Conservation (phyloP, 1,140 invertebrate species). For the Brachionus rotundiformis region DNA sequence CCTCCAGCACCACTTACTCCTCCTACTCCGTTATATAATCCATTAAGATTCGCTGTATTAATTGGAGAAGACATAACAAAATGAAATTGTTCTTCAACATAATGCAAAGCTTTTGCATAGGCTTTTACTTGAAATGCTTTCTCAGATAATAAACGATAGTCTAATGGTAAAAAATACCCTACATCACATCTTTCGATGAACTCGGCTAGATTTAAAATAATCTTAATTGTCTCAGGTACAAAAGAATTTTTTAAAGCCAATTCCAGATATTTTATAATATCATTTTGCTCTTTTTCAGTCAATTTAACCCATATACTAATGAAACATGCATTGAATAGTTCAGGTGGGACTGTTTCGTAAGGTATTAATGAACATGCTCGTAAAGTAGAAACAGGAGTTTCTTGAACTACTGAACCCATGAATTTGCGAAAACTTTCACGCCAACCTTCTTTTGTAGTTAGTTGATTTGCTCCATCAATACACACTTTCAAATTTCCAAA, state of each 20-base stretch:
- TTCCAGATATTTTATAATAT: slow-evolving; percentile 82
- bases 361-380: slow-evolving; percentile 38
- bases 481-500: slow-evolving; percentile 69
- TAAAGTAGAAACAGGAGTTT: slow-evolving; percentile 19
- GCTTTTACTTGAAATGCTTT: slow-evolving; percentile 72
- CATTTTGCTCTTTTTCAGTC: slow-evolving; percentile 76
- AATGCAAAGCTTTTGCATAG: slow-evolving; percentile 93
- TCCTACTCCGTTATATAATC: slow-evolving; percentile 26
- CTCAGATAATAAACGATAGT: slow-evolving; percentile 73
- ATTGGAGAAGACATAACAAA: slow-evolving; percentile 53
- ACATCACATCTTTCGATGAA: slow-evolving; percentile 99
- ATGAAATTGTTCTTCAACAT: slow-evolving; percentile 95
- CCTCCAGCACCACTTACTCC: slow-evolving; percentile 46
- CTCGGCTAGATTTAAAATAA: slow-evolving; percentile 93
- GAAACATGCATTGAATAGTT: slow-evolving; percentile 97
- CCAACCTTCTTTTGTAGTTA: slow-evolving; percentile 42
- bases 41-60: slow-evolving; percentile 9
- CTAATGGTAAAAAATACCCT: slow-evolving; percentile 69
- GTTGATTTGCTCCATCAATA: slow-evolving; percentile 31
- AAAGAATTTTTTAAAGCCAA: slow-evolving; percentile 82
- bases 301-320: slow-evolving; percentile 98
- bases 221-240: slow-evolving; percentile 93
- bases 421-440: slow-evolving; percentile 35
- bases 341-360: slow-evolving; percentile 65
- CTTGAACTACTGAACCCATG: slow-evolving; percentile 32